These are phyloP conservation scores for Propithecus perrieri DNA, from an alignment of 2,797 vertebrate genomes.

Conservation along the genomic window DNA sequence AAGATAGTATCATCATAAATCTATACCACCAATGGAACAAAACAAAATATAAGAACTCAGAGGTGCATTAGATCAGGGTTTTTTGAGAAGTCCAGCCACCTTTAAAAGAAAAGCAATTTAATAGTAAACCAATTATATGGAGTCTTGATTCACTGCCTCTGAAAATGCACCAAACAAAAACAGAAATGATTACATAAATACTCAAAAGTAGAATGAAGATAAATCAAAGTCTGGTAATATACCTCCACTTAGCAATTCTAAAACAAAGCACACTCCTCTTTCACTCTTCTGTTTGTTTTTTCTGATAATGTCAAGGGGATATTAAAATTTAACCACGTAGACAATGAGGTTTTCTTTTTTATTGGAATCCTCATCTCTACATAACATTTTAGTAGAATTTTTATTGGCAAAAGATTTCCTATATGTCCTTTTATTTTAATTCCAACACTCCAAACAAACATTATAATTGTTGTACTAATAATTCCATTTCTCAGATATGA, in stretches of 20 bases:
- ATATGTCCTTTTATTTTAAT: conserved; percentile 16
- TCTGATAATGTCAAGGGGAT: not conserved
- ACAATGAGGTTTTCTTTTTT: not conserved
- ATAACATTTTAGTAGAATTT: conserved; percentile 30
- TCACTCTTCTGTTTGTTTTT: conserved; percentile 33
- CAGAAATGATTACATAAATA: conserved; percentile 34
- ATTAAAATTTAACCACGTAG: conserved; percentile 54
- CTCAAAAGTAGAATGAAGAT: conserved; percentile 38
- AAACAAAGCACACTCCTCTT: conserved; percentile 38
- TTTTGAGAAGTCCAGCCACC: not conserved
- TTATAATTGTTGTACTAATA: not conserved
- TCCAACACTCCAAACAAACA: not conserved
- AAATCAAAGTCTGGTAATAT: not conserved
- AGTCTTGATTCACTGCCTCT: conserved; percentile 9
- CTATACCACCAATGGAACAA: not conserved
- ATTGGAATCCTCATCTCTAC: conserved; percentile 38
- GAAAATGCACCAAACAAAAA: conserved; percentile 49
- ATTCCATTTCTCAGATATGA: conserved; percentile 9
- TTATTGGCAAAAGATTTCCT: conserved; percentile 35
- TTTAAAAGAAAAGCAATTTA: conserved; percentile 34
- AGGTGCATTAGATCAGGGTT: not conserved
- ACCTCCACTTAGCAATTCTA: conserved; percentile 34
- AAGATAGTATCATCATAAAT: not conserved
- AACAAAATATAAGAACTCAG: not conserved
- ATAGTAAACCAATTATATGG: not conserved